Evolutionary conservation across 2,797 vertebrate genomes (phyloP).

Genomic region (Sebastes itinus): DNA sequence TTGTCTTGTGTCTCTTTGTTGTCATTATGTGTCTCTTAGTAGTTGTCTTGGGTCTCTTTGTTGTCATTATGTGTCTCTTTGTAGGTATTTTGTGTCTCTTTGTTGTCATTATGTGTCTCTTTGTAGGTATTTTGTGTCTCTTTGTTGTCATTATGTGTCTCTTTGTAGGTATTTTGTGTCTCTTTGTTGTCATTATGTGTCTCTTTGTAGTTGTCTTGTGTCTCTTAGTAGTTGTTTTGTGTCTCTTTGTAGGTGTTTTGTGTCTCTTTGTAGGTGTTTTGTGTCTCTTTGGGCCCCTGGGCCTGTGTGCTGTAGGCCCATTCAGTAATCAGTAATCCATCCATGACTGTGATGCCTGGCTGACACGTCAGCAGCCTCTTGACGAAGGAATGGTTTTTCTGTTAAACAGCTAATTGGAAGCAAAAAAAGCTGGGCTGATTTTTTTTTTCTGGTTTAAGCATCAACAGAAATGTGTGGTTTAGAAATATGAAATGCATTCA

Average conservation of each 20-base stretch:
- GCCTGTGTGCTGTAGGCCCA: neutral
- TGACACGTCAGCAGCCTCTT: neutral
- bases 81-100: too few relatives aligned
- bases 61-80: too few relatives aligned
- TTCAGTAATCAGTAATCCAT: neutral
- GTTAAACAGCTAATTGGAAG: slow-evolving; percentile 6
- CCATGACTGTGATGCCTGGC: neutral
- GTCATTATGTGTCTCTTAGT: too few relatives aligned
- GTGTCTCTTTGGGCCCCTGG: neutral
- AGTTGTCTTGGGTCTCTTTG: too few relatives aligned
- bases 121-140: too few relatives aligned
- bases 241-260: neutral
- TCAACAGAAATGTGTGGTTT: slow-evolving; percentile 4
- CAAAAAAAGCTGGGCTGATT: neutral
- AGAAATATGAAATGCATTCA: slow-evolving; percentile 35
- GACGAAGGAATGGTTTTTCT: neutral
- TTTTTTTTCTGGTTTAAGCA: neutral
- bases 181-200: too few relatives aligned
- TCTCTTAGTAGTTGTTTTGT: too few relatives aligned
- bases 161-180: too few relatives aligned
- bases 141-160: too few relatives aligned
- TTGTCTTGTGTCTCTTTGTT: too few relatives aligned
- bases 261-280: neutral
- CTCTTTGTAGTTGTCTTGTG: too few relatives aligned
- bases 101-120: too few relatives aligned